Base-by-base conservation (phyloP, 2,113 vertebrate species). In the Tragelaphus scriptus region DNA sequence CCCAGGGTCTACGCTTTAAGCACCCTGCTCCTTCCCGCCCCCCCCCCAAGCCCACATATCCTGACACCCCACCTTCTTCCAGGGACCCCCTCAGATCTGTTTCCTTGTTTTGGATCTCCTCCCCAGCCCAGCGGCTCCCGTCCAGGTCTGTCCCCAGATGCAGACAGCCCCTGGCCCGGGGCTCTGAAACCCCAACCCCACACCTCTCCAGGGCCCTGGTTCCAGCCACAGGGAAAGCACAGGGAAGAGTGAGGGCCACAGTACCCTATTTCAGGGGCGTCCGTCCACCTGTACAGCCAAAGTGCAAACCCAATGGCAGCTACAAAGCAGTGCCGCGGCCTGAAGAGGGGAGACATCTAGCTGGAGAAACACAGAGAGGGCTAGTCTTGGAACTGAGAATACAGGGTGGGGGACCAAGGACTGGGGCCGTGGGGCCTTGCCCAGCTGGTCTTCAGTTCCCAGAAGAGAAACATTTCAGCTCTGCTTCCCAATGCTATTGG, bases 1-100 rank as follows among this genome's bases (percentile, higher is more conserved):
- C 97, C 98, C 75, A 93, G 97, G 94, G 96, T 91, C 94, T 68
- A 55, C 6, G 65, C 82, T 96, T 84, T 19, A 91, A 75, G 88
- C 7, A 6, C 12, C 47, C 59, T n/a, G 32, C 49, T 84, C 77
- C 47, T 32, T 49, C 58, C n/a, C 26, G 10, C 5, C 26, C n/a
- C 7, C 26, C 40, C 7, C 23, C 26, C 3, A 7, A 7, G 47
- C 58, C 91, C 88, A 79, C 81, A 84, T 32, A 63, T 15, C 65
- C 68, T n/a, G 56, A 85, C 25, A 44, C 16, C 32, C 58, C 40
- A 51, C 71, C 51, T 65, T 85, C 49, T 82, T 26, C 21, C 80
- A 75, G 49, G 49, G 59, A 71, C 19, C 82, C 85, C 85, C 95
- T 59, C 15, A 75, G 21, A 30, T n/a, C 79, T 77, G 16, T 82